Evolutionary conservation across 2,113 vertebrate species (phyloP), one percentile per base, ranked within the genome.

Genomic region (Sander vitreus): DNA sequence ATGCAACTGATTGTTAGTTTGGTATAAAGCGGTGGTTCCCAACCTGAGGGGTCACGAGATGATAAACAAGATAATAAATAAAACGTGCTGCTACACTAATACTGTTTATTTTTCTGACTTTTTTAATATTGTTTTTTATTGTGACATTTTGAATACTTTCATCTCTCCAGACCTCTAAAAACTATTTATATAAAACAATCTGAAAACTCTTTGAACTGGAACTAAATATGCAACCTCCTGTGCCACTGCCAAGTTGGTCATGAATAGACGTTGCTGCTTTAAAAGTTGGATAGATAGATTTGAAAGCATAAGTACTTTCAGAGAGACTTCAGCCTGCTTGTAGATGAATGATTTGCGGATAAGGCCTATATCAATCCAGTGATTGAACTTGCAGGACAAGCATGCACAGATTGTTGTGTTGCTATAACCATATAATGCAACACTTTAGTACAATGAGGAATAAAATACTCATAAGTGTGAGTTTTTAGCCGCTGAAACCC

Each of bases 341-440:
- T 76, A 54, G 47, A 67, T 76, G 55, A 50, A 73, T 64, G 19
- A 33, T 62, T 48, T 60, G 45, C 71, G 53, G 70, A 83, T 79
- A 66, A 11, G 39, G 2, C 39, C 39, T 43, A 65, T 27, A 66
- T 53, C 33, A 76, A 63, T 80, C 50, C 23, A 45, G 68, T 39
- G 47, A 68, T 76, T 59, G 21, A 25, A 62, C 3, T 50, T 72
- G 23, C 33, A 78, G 53, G 6, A 73, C 6, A 67, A 45, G 64
- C 23, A 57, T 6, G 55, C 45, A 53, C 33, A 53, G n/a, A 15
- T 43, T 80, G 68, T 50, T 51, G 5, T n/a, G 68, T 50, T 51
- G 5, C n/a, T 58, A 12, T 57, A 39, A 50, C 43, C 27, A 45
- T 63, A 6, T 30, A 81, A 25, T 59, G 53, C 36, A 50, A 79